A percentile compares a stretch with the other conserved stretches of the same genome.
phyloP scores from a whole-genome alignment of 2,888 invertebrate genomes.

The Amphimallon solstitiale region DNA sequence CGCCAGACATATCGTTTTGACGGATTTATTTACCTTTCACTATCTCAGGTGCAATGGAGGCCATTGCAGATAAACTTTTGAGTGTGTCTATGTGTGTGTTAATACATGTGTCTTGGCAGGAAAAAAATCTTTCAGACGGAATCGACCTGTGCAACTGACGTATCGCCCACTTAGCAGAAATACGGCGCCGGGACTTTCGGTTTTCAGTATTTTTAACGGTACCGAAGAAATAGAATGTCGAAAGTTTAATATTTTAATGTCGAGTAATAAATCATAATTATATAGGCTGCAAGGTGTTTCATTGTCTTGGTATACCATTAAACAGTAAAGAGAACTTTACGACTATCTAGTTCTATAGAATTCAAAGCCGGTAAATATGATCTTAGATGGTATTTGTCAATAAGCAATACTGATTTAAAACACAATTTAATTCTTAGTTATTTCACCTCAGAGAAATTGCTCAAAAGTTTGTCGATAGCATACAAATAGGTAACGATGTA shows the following conservation, averaged over 20 bases:
- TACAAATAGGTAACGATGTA: too few species aligned
- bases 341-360: too few species aligned
- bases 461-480: too few species aligned
- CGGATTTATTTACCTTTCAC: conserved; percentile 46
- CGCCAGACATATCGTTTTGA: conserved; percentile 42
- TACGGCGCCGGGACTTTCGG: conserved; percentile 39
- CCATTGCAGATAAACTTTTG: conserved; percentile 22
- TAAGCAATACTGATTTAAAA: too few species aligned
- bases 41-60: conserved; percentile 40
- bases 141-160: conserved; percentile 22
- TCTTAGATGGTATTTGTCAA: too few species aligned
- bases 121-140: conserved; percentile 27
- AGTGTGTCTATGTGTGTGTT: neutral
- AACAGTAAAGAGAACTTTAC: neutral
- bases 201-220: conserved; percentile 26
- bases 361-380: too few species aligned
- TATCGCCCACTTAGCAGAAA: conserved; percentile 40
- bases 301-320: neutral
- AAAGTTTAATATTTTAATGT: conserved; percentile 21
- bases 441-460: too few species aligned
- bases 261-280: conserved; percentile 24
- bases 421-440: too few species aligned
- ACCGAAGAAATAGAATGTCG: conserved; percentile 20
- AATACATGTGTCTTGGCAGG: conserved; percentile 1
- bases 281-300: neutral